Conservation (phyloP, 2,797 vertebrate species). For the Vespertilio murinus region DNA sequence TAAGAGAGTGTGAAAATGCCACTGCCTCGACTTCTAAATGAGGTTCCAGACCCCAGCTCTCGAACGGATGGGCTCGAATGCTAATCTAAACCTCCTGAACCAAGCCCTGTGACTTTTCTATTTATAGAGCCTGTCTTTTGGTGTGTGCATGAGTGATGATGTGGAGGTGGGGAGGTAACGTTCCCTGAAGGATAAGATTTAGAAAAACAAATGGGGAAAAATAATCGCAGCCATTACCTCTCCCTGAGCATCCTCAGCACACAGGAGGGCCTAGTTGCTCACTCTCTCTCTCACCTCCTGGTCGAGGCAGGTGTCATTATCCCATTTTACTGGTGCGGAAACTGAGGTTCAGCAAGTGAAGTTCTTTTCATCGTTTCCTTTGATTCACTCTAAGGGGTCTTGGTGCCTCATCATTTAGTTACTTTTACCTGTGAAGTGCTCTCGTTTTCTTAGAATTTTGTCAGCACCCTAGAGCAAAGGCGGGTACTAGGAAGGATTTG, state of each 20-base stretch:
- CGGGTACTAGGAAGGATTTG: background rate
- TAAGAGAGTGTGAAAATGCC: background rate
- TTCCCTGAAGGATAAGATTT: background rate
- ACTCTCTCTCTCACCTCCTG: background rate
- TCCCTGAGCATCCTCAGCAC: fast-evolving
- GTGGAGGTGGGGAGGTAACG: background rate
- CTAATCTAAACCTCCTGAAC: background rate
- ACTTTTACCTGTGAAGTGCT: background rate
- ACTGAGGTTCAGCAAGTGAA: background rate
- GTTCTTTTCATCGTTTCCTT: background rate
- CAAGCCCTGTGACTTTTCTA: background rate
- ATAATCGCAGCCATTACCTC: background rate
- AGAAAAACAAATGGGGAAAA: background rate
- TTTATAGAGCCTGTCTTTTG: background rate
- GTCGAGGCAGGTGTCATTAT: background rate
- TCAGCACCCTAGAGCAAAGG: background rate
- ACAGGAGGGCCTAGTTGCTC: fast-evolving
- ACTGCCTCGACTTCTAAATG: fast-evolving
- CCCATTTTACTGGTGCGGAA: background rate
- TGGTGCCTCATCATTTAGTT: background rate
- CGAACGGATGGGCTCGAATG: background rate
- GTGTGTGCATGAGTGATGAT: background rate
- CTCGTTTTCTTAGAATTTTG: background rate
- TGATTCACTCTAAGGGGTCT: background rate
- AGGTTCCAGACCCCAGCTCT: background rate